These are phyloP conservation scores for Tonatia bakeri DNA, from an alignment of 2,113 vertebrate species.

Conservation along the genomic window DNA sequence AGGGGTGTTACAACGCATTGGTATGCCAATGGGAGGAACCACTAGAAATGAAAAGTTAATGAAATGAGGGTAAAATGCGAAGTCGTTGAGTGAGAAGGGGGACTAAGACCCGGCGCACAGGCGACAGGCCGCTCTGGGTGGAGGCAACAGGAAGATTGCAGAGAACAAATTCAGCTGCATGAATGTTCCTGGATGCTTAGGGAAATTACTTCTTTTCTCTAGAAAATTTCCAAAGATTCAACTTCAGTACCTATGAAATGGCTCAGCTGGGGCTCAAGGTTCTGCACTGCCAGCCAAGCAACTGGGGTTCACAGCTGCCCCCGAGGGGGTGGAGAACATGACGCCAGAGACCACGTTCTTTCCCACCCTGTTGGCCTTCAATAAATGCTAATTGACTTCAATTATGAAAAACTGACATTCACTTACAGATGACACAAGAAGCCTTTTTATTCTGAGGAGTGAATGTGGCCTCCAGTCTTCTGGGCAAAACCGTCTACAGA, in stretches of 20 bases:
- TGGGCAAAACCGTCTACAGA: neutral
- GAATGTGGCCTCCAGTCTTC: neutral
- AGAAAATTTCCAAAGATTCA: conserved; percentile 20
- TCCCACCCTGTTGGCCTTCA: neutral
- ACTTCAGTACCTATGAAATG: neutral
- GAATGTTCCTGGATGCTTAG: neutral
- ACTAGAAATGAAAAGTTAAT: neutral
- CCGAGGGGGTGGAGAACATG: neutral
- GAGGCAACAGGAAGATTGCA: neutral
- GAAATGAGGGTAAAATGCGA: neutral
- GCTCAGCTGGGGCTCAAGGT: neutral
- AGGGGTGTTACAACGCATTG: neutral
- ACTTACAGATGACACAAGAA: neutral
- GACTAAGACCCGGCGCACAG: neutral
- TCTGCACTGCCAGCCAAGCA: neutral
- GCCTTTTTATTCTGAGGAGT: neutral
- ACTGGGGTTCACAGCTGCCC: neutral
- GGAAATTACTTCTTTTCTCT: neutral
- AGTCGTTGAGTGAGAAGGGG: neutral
- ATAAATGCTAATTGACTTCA: neutral
- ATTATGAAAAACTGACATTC: neutral
- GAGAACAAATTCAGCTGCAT: neutral
- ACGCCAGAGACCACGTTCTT: neutral
- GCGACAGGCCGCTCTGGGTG: neutral
- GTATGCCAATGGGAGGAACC: neutral